A percentile compares a stretch with the other conserved stretches of the same genome.
Conservation (phyloP, 2,113 vertebrate genomes). For the Rutilus rutilus region DNA sequence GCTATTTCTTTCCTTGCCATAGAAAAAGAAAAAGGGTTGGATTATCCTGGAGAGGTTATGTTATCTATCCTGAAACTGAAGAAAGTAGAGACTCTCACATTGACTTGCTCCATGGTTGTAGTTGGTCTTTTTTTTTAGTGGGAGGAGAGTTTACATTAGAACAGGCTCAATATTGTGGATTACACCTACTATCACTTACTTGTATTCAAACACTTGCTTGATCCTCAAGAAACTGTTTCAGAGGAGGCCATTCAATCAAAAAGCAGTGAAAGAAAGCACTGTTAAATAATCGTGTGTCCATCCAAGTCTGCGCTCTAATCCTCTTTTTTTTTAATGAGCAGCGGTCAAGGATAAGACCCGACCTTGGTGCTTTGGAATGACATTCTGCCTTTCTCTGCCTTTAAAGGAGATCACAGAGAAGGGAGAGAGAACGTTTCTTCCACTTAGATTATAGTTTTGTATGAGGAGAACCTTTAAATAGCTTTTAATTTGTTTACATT, state of each 20-base stretch:
- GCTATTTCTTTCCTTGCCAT: background rate
- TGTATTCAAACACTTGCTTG: constrained; percentile 41
- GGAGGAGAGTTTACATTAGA: constrained; percentile 37
- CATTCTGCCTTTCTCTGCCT: constrained; percentile 38
- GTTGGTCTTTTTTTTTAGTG: background rate
- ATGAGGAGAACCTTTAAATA: background rate
- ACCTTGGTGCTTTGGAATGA: constrained; percentile 62
- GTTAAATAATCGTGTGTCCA: constrained; percentile 54
- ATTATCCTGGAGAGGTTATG: background rate
- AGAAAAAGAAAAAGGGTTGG: background rate
- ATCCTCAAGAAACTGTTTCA: constrained; percentile 2
- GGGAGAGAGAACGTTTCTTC: background rate
- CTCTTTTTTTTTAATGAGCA: constrained; percentile 49
- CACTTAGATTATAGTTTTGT: background rate
- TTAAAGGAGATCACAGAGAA: constrained; percentile 11
- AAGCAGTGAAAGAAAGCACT: constrained; percentile 51
- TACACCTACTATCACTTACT: constrained; percentile 32
- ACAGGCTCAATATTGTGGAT: constrained; percentile 28
- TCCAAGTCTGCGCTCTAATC: constrained; percentile 51
- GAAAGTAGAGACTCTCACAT: background rate
- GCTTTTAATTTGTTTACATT: background rate
- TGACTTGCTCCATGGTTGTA: background rate
- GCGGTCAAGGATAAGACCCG: constrained; percentile 53
- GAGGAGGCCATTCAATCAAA: constrained; percentile 46
- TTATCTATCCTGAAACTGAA: constrained; percentile 1